Conservation (phyloP, 2,797 vertebrate genomes). For the Cyprinodon diabolis region DNA sequence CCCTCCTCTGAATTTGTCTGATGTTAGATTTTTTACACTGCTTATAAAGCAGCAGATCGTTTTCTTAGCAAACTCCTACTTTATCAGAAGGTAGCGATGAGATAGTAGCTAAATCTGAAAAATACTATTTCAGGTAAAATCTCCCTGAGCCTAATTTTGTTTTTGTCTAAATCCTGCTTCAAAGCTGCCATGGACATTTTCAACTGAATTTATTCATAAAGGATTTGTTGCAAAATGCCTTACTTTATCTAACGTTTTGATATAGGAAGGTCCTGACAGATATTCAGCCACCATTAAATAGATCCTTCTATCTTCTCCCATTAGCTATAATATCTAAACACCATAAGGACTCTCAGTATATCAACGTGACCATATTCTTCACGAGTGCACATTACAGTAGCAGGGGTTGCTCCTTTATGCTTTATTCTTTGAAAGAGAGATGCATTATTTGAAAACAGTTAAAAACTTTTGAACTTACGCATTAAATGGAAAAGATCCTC, state of each 20-base stretch:
- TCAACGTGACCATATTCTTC: too few species aligned
- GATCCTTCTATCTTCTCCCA: too few species aligned
- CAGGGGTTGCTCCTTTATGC: too few species aligned
- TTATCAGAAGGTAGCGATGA: neutral
- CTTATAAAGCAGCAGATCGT: neutral
- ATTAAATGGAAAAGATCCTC: too few species aligned
- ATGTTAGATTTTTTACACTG: neutral
- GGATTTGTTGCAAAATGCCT: neutral
- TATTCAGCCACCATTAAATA: too few species aligned
- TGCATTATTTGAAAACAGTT: too few species aligned
- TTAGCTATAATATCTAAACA: too few species aligned
- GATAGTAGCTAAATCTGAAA: neutral
- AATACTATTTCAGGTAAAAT: conserved; percentile 10
- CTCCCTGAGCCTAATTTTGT: neutral
- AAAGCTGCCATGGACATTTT: conserved; percentile 12
- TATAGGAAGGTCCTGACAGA: too few species aligned
- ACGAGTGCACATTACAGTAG: too few species aligned
- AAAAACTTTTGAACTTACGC: too few species aligned
- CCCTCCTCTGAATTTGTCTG: neutral
- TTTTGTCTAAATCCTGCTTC: conserved; percentile 23
- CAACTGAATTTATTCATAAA: neutral
- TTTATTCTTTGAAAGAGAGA: too few species aligned
- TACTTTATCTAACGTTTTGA: neutral
- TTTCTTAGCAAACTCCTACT: neutral
- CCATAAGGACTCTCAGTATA: too few species aligned